Evolutionary conservation across 92 coral and sea anemone genomes (phyloP).

Genomic region (Galaxea fascicularis): DNA sequence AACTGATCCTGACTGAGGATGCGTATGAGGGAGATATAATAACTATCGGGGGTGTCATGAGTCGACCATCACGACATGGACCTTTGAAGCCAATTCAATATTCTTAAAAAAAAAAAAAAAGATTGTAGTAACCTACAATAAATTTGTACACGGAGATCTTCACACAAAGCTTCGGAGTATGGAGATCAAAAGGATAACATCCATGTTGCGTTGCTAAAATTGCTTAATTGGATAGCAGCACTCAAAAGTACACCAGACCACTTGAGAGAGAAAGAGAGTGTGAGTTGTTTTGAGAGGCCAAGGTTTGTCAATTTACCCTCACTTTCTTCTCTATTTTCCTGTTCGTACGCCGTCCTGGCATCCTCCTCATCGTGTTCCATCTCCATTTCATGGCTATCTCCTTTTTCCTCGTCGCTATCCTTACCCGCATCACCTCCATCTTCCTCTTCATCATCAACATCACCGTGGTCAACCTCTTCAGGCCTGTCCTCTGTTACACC

Average conservation of each 20-base stretch:
- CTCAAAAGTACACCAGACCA: no score
- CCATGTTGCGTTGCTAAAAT: no score
- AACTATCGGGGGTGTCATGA: no score
- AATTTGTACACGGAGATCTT: no score
- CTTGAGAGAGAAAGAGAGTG: no score
- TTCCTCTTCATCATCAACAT: slow-evolving; percentile 2
- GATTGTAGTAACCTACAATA: no score
- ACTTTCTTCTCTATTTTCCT: slow-evolving; percentile 2
- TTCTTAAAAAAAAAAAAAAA: no score
- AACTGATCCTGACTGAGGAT: neutral
- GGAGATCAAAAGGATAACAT: no score
- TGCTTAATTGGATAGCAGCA: no score
- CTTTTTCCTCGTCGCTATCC: neutral
- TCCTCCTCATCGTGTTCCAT: slow-evolving; percentile 5
- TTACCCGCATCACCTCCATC: neutral
- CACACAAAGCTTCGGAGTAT: no score
- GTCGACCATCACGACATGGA: no score
- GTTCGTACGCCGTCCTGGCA: slow-evolving; percentile 30
- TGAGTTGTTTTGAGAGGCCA: neutral
- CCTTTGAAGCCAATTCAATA: neutral
- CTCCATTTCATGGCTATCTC: neutral
- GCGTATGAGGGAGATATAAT: no score
- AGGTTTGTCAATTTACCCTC: neutral
- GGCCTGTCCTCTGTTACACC: slow-evolving; percentile 33
- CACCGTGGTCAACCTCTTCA: neutral